Evolutionary conservation across 2,797 vertebrate genomes (phyloP).

Genomic region (Hybognathus amarus): DNA sequence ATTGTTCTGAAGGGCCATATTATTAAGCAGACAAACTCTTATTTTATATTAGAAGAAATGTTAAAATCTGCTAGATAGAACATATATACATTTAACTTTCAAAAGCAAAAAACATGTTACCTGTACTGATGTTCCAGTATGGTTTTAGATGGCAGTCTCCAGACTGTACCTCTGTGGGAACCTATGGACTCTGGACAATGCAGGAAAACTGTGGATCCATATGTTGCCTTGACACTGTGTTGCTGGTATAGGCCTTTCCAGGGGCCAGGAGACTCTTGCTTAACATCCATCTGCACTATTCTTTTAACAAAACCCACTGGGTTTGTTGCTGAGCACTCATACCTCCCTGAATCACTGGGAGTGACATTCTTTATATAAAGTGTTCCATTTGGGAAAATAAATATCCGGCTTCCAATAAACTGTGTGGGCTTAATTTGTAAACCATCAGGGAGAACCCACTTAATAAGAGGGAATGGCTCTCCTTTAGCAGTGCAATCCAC

Average conservation of each 20-base stretch:
- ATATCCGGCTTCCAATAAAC: constrained; percentile 75
- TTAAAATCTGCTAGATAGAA: neutral
- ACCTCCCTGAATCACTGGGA: constrained; percentile 75
- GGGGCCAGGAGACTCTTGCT: constrained; percentile 59
- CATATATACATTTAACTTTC: neutral
- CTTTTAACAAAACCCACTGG: constrained; percentile 75
- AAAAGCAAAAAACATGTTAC: constrained; percentile 60
- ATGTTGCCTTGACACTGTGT: constrained; percentile 78
- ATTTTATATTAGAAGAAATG: neutral
- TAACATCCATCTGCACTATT: constrained; percentile 73
- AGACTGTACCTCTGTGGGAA: constrained; percentile 73
- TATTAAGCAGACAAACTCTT: neutral
- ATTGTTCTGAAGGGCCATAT: neutral
- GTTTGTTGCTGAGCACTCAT: constrained; percentile 79
- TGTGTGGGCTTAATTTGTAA: constrained; percentile 78
- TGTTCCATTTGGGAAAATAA: constrained; percentile 83
- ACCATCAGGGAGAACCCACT: constrained; percentile 77
- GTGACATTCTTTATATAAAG: constrained; percentile 73
- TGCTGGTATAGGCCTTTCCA: constrained; percentile 66
- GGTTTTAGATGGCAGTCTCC: constrained; percentile 79
- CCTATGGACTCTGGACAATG: constrained; percentile 79
- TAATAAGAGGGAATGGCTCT: constrained; percentile 75
- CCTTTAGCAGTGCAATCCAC: constrained; percentile 80
- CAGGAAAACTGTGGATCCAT: constrained; percentile 79
- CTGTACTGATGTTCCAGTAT: constrained; percentile 78